phyloP scores from a whole-genome alignment of 2,797 vertebrate genomes.

The Pitangus sulphuratus region DNA sequence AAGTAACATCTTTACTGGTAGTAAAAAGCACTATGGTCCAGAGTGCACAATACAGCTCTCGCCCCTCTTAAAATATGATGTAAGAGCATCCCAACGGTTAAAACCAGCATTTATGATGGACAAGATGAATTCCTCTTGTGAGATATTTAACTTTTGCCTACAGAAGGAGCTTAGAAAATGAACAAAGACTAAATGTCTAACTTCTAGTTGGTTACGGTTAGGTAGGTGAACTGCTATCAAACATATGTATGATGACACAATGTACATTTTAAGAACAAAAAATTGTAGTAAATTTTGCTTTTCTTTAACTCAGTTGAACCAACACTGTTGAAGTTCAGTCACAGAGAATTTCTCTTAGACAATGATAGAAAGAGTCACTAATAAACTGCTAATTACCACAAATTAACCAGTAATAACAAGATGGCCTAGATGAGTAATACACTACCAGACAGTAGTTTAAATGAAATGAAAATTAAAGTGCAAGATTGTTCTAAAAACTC shows the following conservation, averaged over 20 bases:
- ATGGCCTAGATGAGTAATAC: neutral
- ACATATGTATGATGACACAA: neutral
- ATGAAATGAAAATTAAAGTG: neutral
- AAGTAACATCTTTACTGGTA: neutral
- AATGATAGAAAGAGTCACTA: neutral
- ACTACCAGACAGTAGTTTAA: neutral
- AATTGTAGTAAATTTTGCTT: neutral
- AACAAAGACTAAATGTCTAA: neutral
- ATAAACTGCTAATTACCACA: neutral
- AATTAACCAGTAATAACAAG: neutral
- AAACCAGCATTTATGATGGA: neutral
- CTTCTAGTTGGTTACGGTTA: neutral
- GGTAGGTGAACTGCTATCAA: neutral
- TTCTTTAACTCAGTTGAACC: neutral
- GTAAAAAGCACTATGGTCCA: neutral
- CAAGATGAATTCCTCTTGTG: neutral
- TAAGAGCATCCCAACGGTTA: neutral
- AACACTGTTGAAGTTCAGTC: neutral
- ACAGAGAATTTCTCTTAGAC: neutral
- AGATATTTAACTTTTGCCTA: neutral
- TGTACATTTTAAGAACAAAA: neutral
- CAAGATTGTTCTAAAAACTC: neutral
- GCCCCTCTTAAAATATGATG: neutral
- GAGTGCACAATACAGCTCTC: neutral
- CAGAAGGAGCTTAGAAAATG: neutral